Conservation (phyloP, 2,888 invertebrate species). For the Gymnocheta viridis region DNA sequence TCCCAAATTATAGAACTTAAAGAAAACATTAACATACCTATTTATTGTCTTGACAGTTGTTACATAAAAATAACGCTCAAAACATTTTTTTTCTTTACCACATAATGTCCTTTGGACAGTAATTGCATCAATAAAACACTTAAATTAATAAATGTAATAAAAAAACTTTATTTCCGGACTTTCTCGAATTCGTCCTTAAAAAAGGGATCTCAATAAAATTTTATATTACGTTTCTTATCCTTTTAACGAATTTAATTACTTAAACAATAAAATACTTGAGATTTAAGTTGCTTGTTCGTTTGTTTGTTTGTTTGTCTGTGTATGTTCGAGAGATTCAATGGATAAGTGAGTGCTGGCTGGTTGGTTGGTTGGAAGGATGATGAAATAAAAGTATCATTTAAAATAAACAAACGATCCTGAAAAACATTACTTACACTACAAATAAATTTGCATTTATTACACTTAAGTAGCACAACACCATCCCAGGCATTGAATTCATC, state of each 20-base stretch:
- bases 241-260: slow-evolving; percentile 56
- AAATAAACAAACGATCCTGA: slow-evolving; percentile 64
- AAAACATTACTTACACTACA: slow-evolving; percentile 62
- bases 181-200: not conserved
- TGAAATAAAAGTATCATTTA: slow-evolving; percentile 55
- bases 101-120: not conserved
- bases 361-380: not conserved
- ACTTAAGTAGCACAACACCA: slow-evolving; percentile 48
- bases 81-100: not conserved
- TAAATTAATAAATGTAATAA: slow-evolving; percentile 13
- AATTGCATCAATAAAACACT: slow-evolving; percentile 1
- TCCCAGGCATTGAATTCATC: slow-evolving; percentile 11
- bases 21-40: too few species aligned
- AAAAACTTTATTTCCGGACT: not conserved
- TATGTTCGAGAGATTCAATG: not conserved
- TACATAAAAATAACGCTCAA: not conserved
- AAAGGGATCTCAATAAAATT: slow-evolving; percentile 26
- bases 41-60: not conserved
- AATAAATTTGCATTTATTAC: slow-evolving; percentile 67
- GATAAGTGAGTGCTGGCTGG: not conserved
- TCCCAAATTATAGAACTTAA: too few species aligned
- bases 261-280: slow-evolving; percentile 31
- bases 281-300: not conserved
- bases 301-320: not conserved
- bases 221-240: slow-evolving; percentile 54